Base-by-base conservation (phyloP, 2,797 vertebrate species). In the Melanogrammus aeglefinus region DNA sequence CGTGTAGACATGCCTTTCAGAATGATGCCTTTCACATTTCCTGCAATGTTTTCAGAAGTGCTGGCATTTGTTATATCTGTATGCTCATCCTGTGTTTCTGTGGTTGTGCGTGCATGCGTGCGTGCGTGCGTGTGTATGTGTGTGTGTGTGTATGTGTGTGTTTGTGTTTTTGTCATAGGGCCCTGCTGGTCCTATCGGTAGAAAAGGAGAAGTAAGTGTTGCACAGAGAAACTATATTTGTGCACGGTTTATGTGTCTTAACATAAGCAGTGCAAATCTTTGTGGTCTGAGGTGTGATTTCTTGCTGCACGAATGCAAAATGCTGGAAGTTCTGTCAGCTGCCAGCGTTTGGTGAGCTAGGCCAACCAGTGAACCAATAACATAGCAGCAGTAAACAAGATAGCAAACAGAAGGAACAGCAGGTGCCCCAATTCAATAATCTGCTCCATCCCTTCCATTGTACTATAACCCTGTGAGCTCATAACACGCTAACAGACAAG, bases 141-240 rank as follows among this genome's bases (percentile, higher is more conserved):
- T 27, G 63, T 69, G 24, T 27, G 8, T 69, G 8, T 66, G 57
- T 66, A 6, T 57, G 18, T 66, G 57, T 12, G 7, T 27, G 57
- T 66, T 0, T 27, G n/a, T 66, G n/a, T 29, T 76, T n/a, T 39
- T 38, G 27, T 9, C 70, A 38, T 76, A 92, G 91, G 91, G 91
- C 31, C 75, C 74, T 38, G 39, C 80, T 18, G 91, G 90, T 18
- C 66, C 73, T n/a, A 83, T 80, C 77, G 90, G 90, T 44, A 66
- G 71, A 75, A 91, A 90, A 84, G 91, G 90, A 83, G 90, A 91
- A 89, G 91, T 91, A 80, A 16, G 78, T 76, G 24, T 31, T 39
- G 9, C 24, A 71, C 31, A 33, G 13, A n/a, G 4, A 27, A 13
- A 16, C 33, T 18, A 16, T 16, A 35, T 31, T 14, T 72, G 29